Percentiles rank a stretch among this genome's conserved stretches.
phyloP scores from a whole-genome alignment of 1,140 invertebrate species.

The Lepidurus couesii region DNA sequence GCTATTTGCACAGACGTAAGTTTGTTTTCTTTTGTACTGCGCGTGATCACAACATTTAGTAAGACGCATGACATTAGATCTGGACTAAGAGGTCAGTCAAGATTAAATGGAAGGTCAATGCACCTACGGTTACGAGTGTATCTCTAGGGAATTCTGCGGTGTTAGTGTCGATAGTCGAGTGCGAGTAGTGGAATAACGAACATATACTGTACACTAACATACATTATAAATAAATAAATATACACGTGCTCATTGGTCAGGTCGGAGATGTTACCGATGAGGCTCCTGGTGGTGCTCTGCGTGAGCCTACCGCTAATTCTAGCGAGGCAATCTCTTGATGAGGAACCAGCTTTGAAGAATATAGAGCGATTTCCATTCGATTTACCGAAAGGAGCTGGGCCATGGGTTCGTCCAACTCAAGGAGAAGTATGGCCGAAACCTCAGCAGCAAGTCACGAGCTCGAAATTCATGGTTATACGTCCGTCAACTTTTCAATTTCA shows the following conservation, averaged over 20 bases:
- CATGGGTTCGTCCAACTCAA: slow-evolving; percentile 43
- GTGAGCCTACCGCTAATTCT: not conserved
- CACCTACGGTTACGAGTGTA: no score
- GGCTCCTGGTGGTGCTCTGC: not conserved
- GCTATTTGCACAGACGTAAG: no score
- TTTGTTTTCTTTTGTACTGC: no score
- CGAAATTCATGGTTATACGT: slow-evolving; percentile 40
- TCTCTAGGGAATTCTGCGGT: no score
- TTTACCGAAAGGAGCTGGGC: slow-evolving; percentile 38
- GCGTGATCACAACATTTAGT: no score
- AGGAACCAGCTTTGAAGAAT: not conserved
- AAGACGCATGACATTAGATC: no score
- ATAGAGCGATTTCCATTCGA: slow-evolving; percentile 29
- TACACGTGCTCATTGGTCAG: not conserved
- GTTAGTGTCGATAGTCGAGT: not conserved
- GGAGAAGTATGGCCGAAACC: slow-evolving; percentile 48
- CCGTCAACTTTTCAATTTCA: slow-evolving; percentile 40
- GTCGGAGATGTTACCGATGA: not conserved
- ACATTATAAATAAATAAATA: no score
- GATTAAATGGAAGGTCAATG: no score
- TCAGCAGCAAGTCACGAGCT: slow-evolving; percentile 33
- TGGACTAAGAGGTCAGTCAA: no score
- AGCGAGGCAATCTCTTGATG: not conserved
- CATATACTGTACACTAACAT: not conserved
- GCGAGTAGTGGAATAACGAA: not conserved